phyloP scores from a whole-genome alignment of 2,888 invertebrate genomes.

The Lasioglossum leucozonium region DNA sequence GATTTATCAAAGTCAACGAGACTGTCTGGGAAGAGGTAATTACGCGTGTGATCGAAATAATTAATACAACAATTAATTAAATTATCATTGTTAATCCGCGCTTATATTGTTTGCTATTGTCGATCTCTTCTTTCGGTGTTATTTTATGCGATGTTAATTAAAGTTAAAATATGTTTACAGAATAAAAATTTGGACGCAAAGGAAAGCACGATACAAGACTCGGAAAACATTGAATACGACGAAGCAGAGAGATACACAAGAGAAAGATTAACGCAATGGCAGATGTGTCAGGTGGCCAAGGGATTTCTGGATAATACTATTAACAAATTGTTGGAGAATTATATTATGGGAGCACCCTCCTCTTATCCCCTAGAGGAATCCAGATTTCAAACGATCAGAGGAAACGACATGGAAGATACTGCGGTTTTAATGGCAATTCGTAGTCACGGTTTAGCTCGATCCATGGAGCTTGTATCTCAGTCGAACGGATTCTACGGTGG shows the following conservation, averaged over 20 bases:
- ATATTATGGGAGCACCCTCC: constrained; percentile 85
- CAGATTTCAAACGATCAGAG: constrained; percentile 79
- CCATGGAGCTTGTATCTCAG: constrained; percentile 67
- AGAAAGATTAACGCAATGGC: constrained; percentile 86
- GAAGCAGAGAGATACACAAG: constrained; percentile 72
- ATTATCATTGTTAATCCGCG: neutral
- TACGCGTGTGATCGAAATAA: neutral
- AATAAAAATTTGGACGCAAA: constrained; percentile 39
- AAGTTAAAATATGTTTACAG: constrained; percentile 36
- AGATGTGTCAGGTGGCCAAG: constrained; percentile 88
- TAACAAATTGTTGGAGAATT: constrained; percentile 88
- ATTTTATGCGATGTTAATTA: constrained; percentile 42
- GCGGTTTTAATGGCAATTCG: constrained; percentile 91
- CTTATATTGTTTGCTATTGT: neutral
- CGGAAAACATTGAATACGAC: constrained; percentile 64
- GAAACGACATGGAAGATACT: constrained; percentile 88
- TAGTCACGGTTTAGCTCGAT: constrained; percentile 87
- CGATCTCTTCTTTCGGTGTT: neutral
- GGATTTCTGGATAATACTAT: constrained; percentile 90
- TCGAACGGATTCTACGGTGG: constrained; percentile 59
- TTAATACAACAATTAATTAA: neutral
- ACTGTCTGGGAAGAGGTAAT: constrained; percentile 63
- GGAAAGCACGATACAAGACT: constrained; percentile 37
- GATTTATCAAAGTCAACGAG: constrained; percentile 48
- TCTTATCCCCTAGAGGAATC: constrained; percentile 82